Percentiles rank a stretch among this genome's conserved stretches.
Conservation (phyloP, 2,113 vertebrate species). For the Oplegnathus fasciatus region DNA sequence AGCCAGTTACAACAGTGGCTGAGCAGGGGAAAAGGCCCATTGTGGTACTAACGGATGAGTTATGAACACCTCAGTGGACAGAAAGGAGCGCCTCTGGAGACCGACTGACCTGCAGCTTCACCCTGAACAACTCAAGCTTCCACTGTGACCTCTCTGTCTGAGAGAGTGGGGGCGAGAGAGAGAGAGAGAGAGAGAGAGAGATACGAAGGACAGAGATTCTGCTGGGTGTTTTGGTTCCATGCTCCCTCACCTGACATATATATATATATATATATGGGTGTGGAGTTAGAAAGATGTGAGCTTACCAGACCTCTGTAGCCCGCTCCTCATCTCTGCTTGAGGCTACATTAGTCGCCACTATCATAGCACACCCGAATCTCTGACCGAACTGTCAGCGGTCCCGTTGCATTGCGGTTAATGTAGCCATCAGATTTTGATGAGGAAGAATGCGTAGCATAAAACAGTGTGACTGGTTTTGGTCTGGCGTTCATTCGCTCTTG, state of each 20-base stretch:
- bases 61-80: slow-evolving; percentile 49
- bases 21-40: not conserved
- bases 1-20: not conserved
- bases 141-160: slow-evolving; percentile 44
- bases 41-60: slow-evolving; percentile 14
- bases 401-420: too few relatives aligned
- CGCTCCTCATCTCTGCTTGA: too few relatives aligned
- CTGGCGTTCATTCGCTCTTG: too few relatives aligned
- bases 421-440: too few relatives aligned
- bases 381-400: too few relatives aligned
- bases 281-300: too few relatives aligned
- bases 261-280: too few relatives aligned
- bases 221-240: not conserved
- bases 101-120: slow-evolving; percentile 37
- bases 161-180: not conserved
- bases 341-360: too few relatives aligned
- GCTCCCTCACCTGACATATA: not conserved
- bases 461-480: too few relatives aligned
- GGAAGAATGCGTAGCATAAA: too few relatives aligned
- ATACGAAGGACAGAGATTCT: not conserved
- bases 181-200: not conserved
- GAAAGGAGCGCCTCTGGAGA: slow-evolving; percentile 38
- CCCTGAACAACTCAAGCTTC: slow-evolving; percentile 34
- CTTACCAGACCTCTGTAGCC: too few relatives aligned
- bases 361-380: too few relatives aligned